Percentiles rank a stretch among this genome's conserved stretches.
phyloP scores from a whole-genome alignment of 2,113 vertebrate species.

The Sinocyclocheilus rhinocerous region DNA sequence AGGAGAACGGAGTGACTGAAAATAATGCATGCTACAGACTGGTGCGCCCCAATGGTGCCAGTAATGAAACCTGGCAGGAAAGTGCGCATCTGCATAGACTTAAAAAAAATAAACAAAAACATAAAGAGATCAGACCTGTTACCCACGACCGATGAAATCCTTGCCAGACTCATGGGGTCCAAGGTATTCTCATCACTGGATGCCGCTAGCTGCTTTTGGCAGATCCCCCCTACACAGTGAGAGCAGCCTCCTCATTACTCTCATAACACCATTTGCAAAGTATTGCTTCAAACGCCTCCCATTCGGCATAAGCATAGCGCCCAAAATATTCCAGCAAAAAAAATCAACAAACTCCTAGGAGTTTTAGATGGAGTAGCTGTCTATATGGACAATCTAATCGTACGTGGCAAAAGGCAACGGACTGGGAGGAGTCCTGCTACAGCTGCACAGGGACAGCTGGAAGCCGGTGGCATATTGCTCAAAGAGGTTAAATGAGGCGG shows the following conservation, averaged over 20 bases:
- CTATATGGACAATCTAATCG: constrained; percentile 45
- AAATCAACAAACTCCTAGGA: neutral
- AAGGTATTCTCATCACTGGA: constrained; percentile 34
- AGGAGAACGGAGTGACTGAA: constrained; percentile 22
- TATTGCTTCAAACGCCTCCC: neutral
- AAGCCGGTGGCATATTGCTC: neutral
- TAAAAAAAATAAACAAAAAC: constrained; percentile 18
- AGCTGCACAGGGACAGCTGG: too few relatives aligned
- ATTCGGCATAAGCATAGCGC: constrained; percentile 12
- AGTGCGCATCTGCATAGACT: constrained; percentile 44
- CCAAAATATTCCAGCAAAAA: constrained; percentile 28
- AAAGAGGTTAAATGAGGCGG: constrained; percentile 55
- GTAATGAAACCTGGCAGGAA: constrained; percentile 30
- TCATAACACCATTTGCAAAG: constrained; percentile 20
- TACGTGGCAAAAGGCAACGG: neutral
- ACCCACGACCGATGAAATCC: constrained; percentile 33
- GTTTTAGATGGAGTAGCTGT: neutral
- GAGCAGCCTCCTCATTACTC: neutral
- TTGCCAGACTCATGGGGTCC: neutral
- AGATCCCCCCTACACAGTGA: constrained; percentile 24
- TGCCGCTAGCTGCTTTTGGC: constrained; percentile 34
- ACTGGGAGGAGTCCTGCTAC: too few relatives aligned
- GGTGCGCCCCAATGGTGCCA: constrained; percentile 35
- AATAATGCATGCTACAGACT: constrained; percentile 43
- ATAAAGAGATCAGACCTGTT: constrained; percentile 16